Conservation (phyloP, 2,113 vertebrate genomes). For the Hyla sarda region DNA sequence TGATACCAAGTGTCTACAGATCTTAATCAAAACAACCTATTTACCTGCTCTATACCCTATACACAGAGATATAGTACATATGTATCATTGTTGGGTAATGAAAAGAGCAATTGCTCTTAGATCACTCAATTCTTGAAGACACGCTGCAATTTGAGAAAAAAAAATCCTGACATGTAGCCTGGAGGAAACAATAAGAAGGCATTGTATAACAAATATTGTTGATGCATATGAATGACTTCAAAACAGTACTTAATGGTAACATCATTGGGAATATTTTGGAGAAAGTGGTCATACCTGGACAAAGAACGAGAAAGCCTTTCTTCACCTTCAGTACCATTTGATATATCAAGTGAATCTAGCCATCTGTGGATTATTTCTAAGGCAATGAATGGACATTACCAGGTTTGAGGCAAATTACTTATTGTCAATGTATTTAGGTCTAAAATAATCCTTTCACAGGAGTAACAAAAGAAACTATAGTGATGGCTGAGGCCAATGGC, state of each 20-base stretch:
- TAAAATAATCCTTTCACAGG: background rate
- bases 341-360: too few relatives aligned
- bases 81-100: background rate
- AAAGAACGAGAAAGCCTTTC: too few relatives aligned
- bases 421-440: background rate
- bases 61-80: background rate
- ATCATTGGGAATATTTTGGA: background rate
- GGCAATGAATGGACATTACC: background rate
- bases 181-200: background rate
- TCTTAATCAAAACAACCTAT: constrained; percentile 4
- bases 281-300: background rate
- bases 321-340: too few relatives aligned
- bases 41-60: constrained; percentile 16
- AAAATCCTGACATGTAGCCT: background rate
- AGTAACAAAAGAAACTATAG: background rate
- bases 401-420: background rate
- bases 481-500: background rate
- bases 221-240: background rate
- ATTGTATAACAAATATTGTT: background rate
- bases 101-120: background rate
- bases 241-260: background rate
- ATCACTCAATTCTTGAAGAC: background rate
- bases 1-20: constrained; percentile 11
- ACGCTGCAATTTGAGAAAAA: background rate
- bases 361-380: background rate